A percentile compares a stretch with the other conserved stretches of the same genome.
Evolutionary conservation across 2,888 invertebrate genomes (phyloP).

Genomic region (Drosophila paucipuncta): DNA sequence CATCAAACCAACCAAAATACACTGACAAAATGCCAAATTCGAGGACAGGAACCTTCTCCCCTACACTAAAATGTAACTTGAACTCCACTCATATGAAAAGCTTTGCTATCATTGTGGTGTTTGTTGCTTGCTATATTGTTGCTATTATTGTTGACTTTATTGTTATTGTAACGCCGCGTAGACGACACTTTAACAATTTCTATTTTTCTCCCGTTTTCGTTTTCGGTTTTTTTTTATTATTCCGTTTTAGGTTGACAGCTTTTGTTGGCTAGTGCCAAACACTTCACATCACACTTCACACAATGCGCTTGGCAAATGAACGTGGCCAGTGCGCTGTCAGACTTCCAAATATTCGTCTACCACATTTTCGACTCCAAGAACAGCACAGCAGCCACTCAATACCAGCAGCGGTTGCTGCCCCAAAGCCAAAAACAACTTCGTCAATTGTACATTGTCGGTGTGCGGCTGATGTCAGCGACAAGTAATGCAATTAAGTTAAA

Average conservation of each 20-base stretch:
- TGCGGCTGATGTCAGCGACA: slow-evolving; percentile 35
- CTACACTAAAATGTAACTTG: slow-evolving; percentile 40
- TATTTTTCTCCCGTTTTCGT: slow-evolving; percentile 18
- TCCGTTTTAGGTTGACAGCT: slow-evolving; percentile 65
- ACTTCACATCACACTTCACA: slow-evolving; percentile 65
- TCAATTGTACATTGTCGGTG: slow-evolving; percentile 22
- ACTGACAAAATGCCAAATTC: slow-evolving; percentile 62
- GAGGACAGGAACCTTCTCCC: neutral
- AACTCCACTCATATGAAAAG: slow-evolving; percentile 74
- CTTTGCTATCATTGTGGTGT: slow-evolving; percentile 66
- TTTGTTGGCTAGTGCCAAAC: slow-evolving; percentile 74
- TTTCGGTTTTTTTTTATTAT: slow-evolving; percentile 28
- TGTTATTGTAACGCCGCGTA: slow-evolving; percentile 75
- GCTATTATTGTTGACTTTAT: slow-evolving; percentile 73
- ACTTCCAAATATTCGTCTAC: slow-evolving; percentile 33
- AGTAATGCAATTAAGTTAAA: slow-evolving; percentile 70
- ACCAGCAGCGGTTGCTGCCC: slow-evolving; percentile 4
- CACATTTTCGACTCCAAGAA: slow-evolving; percentile 18
- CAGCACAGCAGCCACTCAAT: slow-evolving; percentile 32
- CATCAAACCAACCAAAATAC: slow-evolving; percentile 68
- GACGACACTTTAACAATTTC: slow-evolving; percentile 73
- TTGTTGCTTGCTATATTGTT: slow-evolving; percentile 47
- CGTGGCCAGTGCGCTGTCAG: slow-evolving; percentile 43
- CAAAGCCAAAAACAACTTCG: slow-evolving; percentile 1
- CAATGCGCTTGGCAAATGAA: slow-evolving; percentile 71